Conservation (phyloP, 2,888 invertebrate species). For the Tachina lurida region DNA sequence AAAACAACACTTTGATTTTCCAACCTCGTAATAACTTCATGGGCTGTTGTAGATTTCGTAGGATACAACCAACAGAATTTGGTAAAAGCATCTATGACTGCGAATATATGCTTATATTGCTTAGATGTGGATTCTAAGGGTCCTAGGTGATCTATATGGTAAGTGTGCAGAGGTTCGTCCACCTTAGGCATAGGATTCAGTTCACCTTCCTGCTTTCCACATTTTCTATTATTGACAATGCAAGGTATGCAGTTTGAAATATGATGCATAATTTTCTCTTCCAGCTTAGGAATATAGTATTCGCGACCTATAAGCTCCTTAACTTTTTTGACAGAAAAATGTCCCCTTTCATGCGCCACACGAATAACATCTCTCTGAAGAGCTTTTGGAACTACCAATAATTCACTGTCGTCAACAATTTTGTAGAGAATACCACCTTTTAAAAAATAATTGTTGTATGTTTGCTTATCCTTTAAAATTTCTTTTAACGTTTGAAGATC, state of each 20-base stretch:
- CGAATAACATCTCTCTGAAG: slow-evolving; percentile 57
- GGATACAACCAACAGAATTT: slow-evolving; percentile 59
- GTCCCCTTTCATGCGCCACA: slow-evolving; percentile 48
- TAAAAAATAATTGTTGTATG: slow-evolving; percentile 29
- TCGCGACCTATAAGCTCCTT: slow-evolving; percentile 55
- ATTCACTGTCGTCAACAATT: slow-evolving; percentile 43
- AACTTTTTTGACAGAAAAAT: slow-evolving; percentile 59
- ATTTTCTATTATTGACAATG: slow-evolving; percentile 53
- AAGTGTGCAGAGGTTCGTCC: slow-evolving; percentile 56
- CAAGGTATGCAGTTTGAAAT: slow-evolving; percentile 59
- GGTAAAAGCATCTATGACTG: slow-evolving; percentile 58
- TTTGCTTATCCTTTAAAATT: slow-evolving; percentile 31
- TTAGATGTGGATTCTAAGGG: slow-evolving; percentile 42
- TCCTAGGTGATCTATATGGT: slow-evolving; percentile 51
- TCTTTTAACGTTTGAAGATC: slow-evolving; percentile 63
- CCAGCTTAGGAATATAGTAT: slow-evolving; percentile 60
- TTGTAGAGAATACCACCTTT: slow-evolving; percentile 58
- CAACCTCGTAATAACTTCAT: slow-evolving; percentile 10
- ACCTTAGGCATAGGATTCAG: slow-evolving; percentile 58
- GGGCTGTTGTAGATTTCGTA: slow-evolving; percentile 29
- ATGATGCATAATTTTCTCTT: slow-evolving; percentile 59
- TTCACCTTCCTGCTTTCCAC: slow-evolving; percentile 62
- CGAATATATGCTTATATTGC: slow-evolving; percentile 64
- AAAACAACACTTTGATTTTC: slow-evolving; percentile 75
- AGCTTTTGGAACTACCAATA: slow-evolving; percentile 53